Percentiles rank a stretch among this genome's conserved stretches.
phyloP scores from a whole-genome alignment of 2,888 invertebrate genomes.

The Eurytoma californica region DNA sequence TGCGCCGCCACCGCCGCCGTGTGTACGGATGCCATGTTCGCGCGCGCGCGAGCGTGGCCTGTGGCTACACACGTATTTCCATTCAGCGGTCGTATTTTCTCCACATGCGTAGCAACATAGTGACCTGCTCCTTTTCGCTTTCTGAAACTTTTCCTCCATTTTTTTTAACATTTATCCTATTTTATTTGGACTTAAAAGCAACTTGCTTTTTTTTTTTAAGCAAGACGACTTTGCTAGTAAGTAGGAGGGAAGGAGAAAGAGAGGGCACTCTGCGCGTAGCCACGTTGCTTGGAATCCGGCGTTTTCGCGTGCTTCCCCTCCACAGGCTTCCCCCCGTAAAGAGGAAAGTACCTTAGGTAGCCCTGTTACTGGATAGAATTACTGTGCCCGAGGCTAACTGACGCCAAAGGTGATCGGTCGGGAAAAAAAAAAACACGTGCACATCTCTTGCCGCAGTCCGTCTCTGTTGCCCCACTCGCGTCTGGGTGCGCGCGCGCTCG shows the following conservation, averaged over 20 bases:
- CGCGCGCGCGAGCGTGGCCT: constrained; percentile 19
- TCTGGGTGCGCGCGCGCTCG: constrained; percentile 30
- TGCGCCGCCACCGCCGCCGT: constrained; percentile 31
- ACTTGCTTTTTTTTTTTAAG: neutral
- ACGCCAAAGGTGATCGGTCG: too few species aligned
- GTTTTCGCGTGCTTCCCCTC: constrained; percentile 27
- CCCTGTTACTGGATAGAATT: too few species aligned
- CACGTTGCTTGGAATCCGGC: constrained; percentile 55
- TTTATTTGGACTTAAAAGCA: too few species aligned
- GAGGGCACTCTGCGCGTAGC: constrained; percentile 27
- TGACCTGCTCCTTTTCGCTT: neutral
- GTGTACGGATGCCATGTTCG: constrained; percentile 54
- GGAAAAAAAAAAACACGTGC: constrained; percentile 38
- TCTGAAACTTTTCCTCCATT: neutral
- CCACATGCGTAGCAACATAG: too few species aligned
- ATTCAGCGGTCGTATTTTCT: neutral
- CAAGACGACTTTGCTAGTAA: neutral
- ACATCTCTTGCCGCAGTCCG: neutral
- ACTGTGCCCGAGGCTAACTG: too few species aligned
- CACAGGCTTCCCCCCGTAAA: too few species aligned
- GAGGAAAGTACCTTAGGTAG: too few species aligned
- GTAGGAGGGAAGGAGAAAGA: constrained; percentile 17
- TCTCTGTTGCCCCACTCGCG: constrained; percentile 3
- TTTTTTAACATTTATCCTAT: neutral
- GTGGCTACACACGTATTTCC: neutral